Percentiles rank a stretch among this genome's conserved stretches.
Evolutionary conservation across 2,888 invertebrate species (phyloP).

Genomic region (Apodemia zela): DNA sequence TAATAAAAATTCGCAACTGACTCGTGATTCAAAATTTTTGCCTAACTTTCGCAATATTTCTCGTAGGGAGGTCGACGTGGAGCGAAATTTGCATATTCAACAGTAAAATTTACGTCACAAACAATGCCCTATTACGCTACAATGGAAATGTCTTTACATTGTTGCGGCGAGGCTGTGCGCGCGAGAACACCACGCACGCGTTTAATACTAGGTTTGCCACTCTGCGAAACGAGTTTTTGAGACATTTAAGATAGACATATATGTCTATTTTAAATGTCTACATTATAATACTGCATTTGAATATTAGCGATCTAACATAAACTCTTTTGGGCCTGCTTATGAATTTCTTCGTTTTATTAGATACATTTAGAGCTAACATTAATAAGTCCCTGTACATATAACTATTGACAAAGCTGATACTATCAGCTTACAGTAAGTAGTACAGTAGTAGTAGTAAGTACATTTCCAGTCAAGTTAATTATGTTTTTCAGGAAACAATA

Average conservation of each 20-base stretch:
- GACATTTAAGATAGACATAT: not conserved
- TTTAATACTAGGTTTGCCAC: constrained; percentile 22
- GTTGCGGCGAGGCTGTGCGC: constrained; percentile 47
- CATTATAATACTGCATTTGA: no score
- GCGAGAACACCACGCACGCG: constrained; percentile 24
- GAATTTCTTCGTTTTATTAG: no score
- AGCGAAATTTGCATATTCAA: constrained; percentile 75
- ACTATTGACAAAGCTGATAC: no score
- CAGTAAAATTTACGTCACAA: constrained; percentile 75
- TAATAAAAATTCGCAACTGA: constrained; percentile 48
- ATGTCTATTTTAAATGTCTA: not conserved
- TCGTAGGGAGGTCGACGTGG: constrained; percentile 58
- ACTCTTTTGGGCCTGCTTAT: no score
- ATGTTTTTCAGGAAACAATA: no score
- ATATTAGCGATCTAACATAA: no score
- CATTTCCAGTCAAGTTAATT: no score
- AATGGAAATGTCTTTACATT: constrained; percentile 76
- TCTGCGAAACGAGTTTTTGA: constrained; percentile 30
- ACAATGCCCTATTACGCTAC: constrained; percentile 74
- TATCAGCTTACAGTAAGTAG: no score
- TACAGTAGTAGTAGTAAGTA: no score
- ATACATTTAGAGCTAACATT: no score
- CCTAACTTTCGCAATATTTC: constrained; percentile 74
- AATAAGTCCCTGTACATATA: no score
- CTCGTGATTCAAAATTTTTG: constrained; percentile 71